phyloP scores from a whole-genome alignment of 2,888 invertebrate species.

The Stenodema calcarata region DNA sequence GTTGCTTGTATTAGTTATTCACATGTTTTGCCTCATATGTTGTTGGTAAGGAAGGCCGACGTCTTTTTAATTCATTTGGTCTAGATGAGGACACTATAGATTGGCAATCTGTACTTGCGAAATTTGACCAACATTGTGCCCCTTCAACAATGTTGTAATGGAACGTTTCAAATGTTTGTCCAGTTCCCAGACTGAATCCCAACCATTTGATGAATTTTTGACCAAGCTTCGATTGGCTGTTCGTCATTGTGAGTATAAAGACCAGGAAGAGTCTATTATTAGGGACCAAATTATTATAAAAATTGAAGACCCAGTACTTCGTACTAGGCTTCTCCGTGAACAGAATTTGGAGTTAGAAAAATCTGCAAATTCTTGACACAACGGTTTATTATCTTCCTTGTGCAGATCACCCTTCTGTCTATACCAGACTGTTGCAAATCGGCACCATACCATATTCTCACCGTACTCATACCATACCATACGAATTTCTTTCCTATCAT shows the following conservation, averaged over 20 bases:
- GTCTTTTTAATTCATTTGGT: too few relatives aligned
- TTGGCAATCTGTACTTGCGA: not conserved
- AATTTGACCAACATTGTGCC: constrained; percentile 27
- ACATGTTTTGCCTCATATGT: not conserved
- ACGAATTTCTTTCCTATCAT: too few relatives aligned
- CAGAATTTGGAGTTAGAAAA: not conserved
- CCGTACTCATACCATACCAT: too few relatives aligned
- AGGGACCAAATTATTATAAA: too few relatives aligned
- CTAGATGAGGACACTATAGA: not conserved
- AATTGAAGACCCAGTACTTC: not conserved
- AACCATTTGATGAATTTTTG: constrained; percentile 29
- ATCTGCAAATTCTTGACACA: too few relatives aligned
- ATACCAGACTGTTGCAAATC: too few relatives aligned
- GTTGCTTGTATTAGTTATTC: not conserved
- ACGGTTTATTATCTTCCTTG: too few relatives aligned
- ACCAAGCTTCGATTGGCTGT: too few relatives aligned
- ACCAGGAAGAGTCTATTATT: constrained; percentile 20
- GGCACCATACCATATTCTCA: too few relatives aligned
- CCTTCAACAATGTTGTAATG: constrained; percentile 29
- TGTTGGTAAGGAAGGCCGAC: constrained; percentile 2
- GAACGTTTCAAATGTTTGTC: too few relatives aligned
- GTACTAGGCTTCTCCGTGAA: not conserved
- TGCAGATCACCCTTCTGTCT: too few relatives aligned
- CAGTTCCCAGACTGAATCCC: not conserved
- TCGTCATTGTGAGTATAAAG: constrained; percentile 21